Evolutionary conservation across 2,888 invertebrate genomes (phyloP).

Genomic region (Notocelia uddmanniana): DNA sequence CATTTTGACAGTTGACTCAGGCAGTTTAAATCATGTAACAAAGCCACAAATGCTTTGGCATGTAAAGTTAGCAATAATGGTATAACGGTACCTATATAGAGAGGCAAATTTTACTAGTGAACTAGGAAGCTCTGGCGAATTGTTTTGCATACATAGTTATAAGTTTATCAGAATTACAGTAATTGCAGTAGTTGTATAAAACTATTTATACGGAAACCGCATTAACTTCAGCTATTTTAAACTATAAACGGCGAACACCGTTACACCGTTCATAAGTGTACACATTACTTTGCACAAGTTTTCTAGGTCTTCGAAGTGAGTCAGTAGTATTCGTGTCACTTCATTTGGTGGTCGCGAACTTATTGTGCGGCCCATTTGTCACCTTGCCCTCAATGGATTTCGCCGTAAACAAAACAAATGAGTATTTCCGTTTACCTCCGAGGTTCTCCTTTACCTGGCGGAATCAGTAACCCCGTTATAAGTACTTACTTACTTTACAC

Average conservation of each 20-base stretch:
- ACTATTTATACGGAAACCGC: neutral
- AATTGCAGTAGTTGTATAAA: too few species aligned
- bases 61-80: neutral
- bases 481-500: too few species aligned
- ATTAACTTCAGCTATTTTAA: neutral
- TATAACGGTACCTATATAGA: neutral
- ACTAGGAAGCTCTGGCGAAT: too few species aligned
- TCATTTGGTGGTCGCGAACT: constrained; percentile 50
- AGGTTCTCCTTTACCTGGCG: too few species aligned
- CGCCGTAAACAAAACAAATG: constrained; percentile 54
- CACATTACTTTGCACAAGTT: constrained; percentile 12
- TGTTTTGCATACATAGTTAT: too few species aligned
- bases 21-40: neutral
- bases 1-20: neutral
- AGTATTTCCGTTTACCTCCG: constrained; percentile 44
- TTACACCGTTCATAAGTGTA: neutral
- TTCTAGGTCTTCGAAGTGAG: constrained; percentile 40
- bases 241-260: neutral
- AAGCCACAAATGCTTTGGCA: neutral
- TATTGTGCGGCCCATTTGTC: constrained; percentile 54
- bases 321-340: constrained; percentile 34
- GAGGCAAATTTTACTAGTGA: too few species aligned
- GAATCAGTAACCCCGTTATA: too few species aligned
- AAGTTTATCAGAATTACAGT: too few species aligned
- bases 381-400: constrained; percentile 60